Evolutionary conservation across 2,113 vertebrate genomes (phyloP), one percentile per base, ranked within the genome.

Genomic region (Paracanthobrama guichenoti): DNA sequence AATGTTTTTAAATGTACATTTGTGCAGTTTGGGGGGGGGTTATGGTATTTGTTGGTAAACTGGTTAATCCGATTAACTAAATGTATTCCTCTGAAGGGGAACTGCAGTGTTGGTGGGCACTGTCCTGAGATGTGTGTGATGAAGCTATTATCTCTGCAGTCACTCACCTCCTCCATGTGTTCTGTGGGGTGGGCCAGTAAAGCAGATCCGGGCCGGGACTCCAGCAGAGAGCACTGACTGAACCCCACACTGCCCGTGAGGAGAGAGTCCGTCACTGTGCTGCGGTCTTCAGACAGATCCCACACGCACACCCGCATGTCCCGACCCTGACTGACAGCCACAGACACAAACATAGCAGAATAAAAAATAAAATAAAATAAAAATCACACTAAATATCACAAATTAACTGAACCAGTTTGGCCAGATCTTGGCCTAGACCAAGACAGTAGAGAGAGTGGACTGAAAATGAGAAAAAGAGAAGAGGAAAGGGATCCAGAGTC

Each of bases 301-400:
- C 97, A 99, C 62, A 95, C 12, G 80, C 94, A 95, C 87, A 99
- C 92, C 69, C 83, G 94, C 91, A 95, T 95, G 93, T 98, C 97
- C 16, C 97, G 95, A 18, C 97, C 98, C 91, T 99, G 98, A 83
- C 98, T 99, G 91, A 77, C 3, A 82, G 1, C 18, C 18, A 31
- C 31, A 39, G 9, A 69, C 18, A 69, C 18, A 31, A 9, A 67
- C 64, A 22, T 4, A 69, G 2, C 24, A 28, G 9, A 53, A 35
- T 18, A 76, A 35, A 12, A 55, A n/a, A n/a, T n/a, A n/a, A n/a
- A n/a, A n/a, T n/a, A n/a, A n/a, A 53, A 35, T 18, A 76, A 35
- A 12, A 55, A n/a, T 60, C n/a, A 35, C 53, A 55, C 53, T 55
- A 20, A 50, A 18, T 4, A 20, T 35, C 14, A 35, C 28, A 66